Conservation (phyloP, 2,113 vertebrate species). For the Ceyx cyanopectus region DNA sequence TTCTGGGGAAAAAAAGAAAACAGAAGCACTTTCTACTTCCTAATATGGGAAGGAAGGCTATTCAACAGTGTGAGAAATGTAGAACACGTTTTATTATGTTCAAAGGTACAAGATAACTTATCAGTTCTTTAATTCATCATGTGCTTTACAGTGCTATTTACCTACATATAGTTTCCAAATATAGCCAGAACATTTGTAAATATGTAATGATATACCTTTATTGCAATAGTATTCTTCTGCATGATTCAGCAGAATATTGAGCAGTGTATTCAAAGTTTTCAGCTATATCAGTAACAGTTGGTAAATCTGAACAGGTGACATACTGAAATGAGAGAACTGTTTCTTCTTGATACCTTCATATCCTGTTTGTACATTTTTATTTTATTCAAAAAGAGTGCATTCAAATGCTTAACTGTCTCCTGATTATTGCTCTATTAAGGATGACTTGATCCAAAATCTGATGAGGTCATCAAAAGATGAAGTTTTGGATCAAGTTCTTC, state of each 20-base stretch:
- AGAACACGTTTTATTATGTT: not conserved
- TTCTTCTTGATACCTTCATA: not conserved
- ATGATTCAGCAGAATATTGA: constrained; percentile 7
- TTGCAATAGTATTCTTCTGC: not conserved
- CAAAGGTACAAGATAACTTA: constrained; percentile 22
- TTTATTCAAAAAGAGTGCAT: not conserved
- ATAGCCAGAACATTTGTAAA: constrained; percentile 14
- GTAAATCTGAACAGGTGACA: not conserved
- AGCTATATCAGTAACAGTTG: accelerated
- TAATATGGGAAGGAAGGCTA: not conserved
- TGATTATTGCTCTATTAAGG: not conserved
- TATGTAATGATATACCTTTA: not conserved
- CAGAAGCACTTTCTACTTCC: not conserved
- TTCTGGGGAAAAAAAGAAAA: not conserved
- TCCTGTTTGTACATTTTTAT: not conserved
- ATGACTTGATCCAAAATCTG: not conserved
- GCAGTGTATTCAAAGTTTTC: not conserved
- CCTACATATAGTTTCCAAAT: constrained; percentile 12
- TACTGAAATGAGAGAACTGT: not conserved
- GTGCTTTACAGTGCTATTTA: not conserved
- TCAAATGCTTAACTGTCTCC: not conserved
- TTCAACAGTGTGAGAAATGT: not conserved
- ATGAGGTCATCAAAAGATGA: not conserved
- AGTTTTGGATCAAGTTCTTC: not conserved
- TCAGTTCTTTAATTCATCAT: not conserved